Conservation (phyloP, 2,888 invertebrate species). For the Drosophila borealis region DNA sequence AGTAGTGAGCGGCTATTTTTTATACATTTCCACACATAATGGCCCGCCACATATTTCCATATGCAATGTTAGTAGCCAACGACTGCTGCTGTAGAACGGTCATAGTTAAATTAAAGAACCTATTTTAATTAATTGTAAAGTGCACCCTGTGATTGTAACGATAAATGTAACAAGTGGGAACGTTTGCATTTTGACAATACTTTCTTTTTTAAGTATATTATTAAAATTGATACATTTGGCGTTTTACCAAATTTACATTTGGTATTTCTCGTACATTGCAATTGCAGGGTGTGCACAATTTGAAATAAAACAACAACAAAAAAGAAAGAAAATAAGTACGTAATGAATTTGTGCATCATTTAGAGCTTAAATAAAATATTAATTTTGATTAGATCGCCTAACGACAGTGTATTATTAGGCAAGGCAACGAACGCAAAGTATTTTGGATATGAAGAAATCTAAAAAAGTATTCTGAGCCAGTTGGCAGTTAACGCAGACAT, state of each 20-base stretch:
- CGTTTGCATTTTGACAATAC: constrained; percentile 2
- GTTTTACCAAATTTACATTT: constrained; percentile 1
- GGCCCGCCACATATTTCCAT: constrained; percentile 12
- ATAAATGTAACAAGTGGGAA: not conserved
- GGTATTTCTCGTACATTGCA: constrained; percentile 2
- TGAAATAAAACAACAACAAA: constrained; percentile 10
- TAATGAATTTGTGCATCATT: constrained; percentile 66
- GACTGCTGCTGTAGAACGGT: constrained; percentile 55
- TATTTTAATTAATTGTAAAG: constrained; percentile 17
- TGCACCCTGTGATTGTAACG: constrained; percentile 10
- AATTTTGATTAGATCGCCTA: constrained; percentile 40
- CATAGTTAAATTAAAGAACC: constrained; percentile 60
- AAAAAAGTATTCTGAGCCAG: constrained; percentile 50
- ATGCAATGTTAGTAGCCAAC: constrained; percentile 34
- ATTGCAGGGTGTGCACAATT: constrained; percentile 12
- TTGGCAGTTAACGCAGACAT: constrained; percentile 66
- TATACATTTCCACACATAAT: constrained; percentile 28
- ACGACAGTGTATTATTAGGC: constrained; percentile 42
- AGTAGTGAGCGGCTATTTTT: constrained; percentile 26
- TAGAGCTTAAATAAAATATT: constrained; percentile 59
- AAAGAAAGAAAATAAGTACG: constrained; percentile 37
- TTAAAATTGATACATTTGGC: not conserved
- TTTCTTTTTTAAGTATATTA: not conserved
- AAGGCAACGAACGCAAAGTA: constrained; percentile 64
- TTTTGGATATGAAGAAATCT: constrained; percentile 27